Base-by-base conservation (phyloP, 2,888 invertebrate genomes). In the Ophraella communa region DNA sequence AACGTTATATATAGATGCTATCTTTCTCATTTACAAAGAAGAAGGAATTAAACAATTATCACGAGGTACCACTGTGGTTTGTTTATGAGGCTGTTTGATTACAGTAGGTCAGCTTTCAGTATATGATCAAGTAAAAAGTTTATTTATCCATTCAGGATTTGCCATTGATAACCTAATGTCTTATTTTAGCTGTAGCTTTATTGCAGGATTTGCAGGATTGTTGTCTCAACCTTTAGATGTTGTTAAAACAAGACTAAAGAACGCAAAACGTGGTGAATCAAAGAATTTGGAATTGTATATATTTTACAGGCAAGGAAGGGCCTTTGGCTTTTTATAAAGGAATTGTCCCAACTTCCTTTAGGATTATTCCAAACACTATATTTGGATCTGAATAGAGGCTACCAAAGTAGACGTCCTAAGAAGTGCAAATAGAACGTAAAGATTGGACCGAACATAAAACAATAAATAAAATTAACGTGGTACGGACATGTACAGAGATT, bases 181-280 rank as follows among this genome's bases (percentile, higher is more conserved):
- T 3, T 98, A 99, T 83, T 92, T 98, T 73, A 84, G 91, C 0
- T 89, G 96, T 23, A 97, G 97, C 80, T 86, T 95, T 71, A 84
- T 88, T 55, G 94, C 94, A 49, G 96, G 95, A 62, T 92, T 88
- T 20, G 89, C 94, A 68, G 95, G 95, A 1, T 90, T 94, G 18
- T 82, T 98, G 73, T 98, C 98, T 0, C 97, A 98, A 83, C 98
- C 98, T 1, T 85, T 98, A 70, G 98, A 98, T 83, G 98, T 98
- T 10, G 85, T 99, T 67, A 99, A 99, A 83, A 99, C 98, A 1
- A 86, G 98, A 72, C 90, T 95, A 66, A 98, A 98, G 98, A 98
- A 98, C 82, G 95, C 98, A 2, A 91, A 91, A 74, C 94, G 94
- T 1, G 96, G 96, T 30, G 94, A 95, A 83, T 94, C 92, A 86